Conservation (phyloP, 2,113 vertebrate genomes). For the Amblyopsis rosae region DNA sequence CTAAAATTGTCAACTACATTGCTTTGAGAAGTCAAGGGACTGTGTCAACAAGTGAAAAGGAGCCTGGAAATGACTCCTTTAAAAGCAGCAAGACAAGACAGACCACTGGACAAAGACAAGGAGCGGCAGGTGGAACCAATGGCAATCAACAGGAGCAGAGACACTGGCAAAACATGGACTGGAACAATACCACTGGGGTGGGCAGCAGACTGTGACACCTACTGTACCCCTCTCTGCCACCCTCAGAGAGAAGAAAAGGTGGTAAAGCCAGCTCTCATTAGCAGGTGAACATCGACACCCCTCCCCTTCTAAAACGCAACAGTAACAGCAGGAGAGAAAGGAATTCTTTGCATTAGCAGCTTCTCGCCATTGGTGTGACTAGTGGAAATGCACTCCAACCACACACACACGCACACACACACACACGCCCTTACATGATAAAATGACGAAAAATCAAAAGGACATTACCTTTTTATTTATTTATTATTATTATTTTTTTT, state of each 20-base stretch:
- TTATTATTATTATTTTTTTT: background rate
- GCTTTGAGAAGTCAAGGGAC: no score
- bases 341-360: constrained; percentile 62
- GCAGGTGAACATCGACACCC: constrained; percentile 36
- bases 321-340: constrained; percentile 36
- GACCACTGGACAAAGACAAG: no score
- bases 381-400: background rate
- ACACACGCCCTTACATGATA: background rate
- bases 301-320: constrained; percentile 28
- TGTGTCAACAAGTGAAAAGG: no score
- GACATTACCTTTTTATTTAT: constrained; percentile 6
- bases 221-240: constrained; percentile 16
- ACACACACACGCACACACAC: no score
- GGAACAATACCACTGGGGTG: no score
- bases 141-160: no score
- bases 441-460: constrained; percentile 7
- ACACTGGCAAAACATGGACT: no score
- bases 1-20: no score
- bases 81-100: no score
- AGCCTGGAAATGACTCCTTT: no score
- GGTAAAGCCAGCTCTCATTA: constrained; percentile 56
- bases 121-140: no score
- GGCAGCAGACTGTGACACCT: no score
- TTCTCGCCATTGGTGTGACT: constrained; percentile 44
- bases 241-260: constrained; percentile 52